Evolutionary conservation across 2,888 invertebrate genomes (phyloP), one percentile per base, ranked within the genome.

Genomic region (Pecten maximus): DNA sequence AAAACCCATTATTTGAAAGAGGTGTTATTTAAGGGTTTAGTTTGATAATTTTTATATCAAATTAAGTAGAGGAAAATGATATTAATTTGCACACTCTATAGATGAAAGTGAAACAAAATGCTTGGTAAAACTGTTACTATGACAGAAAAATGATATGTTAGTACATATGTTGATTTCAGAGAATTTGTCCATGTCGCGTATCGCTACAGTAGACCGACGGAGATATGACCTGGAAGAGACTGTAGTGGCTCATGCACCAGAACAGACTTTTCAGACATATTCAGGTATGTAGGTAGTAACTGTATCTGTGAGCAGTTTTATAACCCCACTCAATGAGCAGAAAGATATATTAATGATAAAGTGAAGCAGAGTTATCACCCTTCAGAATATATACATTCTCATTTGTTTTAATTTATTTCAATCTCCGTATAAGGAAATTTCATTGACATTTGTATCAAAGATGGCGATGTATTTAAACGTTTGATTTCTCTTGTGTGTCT

Each of bases 151-250:
- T 74, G 74, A 23, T 35, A 74, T 74, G 35, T 35, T 74, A 35
- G n/a, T n/a, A n/a, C n/a, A 74, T 16, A n/a, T 88, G 88, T 35
- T 19, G 10, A 44, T 93, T 91, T 0, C 92, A 95, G 95, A 93
- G 87, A 94, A 94, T 90, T 89, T 95, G 88, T 94, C 95, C 19
- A 92, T 93, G 93, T 95, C 95, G 15, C 92, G 93, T 40, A 93
- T 94, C 28, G 92, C 92, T 15, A 88, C 91, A 28, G 91, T 90
- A 15, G 90, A 90, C 16, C 89, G 91, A 54, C 87, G 74, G 10
- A 74, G 74, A 28, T 74, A 74, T 35, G 74, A 74, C 16, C 35
- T 28, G 8, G 74, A 74, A 15, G 74, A 74, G 74, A 74, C 74
- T 74, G 74, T 74, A 23, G 74, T 74, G 28, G 74, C 74, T 16